Percentiles rank a stretch among this genome's conserved stretches.
phyloP scores from a whole-genome alignment of 2,113 vertebrate species.

The Microtus ochrogaster region DNA sequence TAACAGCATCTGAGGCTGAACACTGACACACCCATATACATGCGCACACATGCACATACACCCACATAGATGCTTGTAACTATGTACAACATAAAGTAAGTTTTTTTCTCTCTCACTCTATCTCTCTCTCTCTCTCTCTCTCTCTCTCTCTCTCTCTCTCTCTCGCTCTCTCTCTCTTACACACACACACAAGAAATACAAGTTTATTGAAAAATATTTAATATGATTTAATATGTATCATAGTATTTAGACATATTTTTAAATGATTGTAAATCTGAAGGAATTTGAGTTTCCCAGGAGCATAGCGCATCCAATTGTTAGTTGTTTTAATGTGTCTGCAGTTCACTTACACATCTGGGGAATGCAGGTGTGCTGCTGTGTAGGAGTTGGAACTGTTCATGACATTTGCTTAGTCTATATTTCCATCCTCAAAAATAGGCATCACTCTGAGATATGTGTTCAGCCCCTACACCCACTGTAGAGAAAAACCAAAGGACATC shows the following conservation, averaged over 20 bases:
- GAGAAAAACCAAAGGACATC: constrained; percentile 8
- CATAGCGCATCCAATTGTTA: background rate
- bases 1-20: background rate
- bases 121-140: no score
- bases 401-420: background rate
- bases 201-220: background rate
- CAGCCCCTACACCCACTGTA: background rate
- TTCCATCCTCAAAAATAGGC: background rate
- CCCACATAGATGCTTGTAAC: background rate
- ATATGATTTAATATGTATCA: background rate
- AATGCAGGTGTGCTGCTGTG: background rate
- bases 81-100: background rate
- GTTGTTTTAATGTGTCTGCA: background rate
- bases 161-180: no score
- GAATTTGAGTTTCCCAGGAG: no score
- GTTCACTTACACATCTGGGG: background rate
- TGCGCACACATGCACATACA: no score
- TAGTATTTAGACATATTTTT: background rate
- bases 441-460: background rate
- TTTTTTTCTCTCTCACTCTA: no score
- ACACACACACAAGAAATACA: background rate
- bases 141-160: no score
- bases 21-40: no score
- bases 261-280: background rate
- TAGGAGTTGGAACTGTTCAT: background rate